phyloP scores from a whole-genome alignment of 2,888 invertebrate species.

The Seira ritae region DNA sequence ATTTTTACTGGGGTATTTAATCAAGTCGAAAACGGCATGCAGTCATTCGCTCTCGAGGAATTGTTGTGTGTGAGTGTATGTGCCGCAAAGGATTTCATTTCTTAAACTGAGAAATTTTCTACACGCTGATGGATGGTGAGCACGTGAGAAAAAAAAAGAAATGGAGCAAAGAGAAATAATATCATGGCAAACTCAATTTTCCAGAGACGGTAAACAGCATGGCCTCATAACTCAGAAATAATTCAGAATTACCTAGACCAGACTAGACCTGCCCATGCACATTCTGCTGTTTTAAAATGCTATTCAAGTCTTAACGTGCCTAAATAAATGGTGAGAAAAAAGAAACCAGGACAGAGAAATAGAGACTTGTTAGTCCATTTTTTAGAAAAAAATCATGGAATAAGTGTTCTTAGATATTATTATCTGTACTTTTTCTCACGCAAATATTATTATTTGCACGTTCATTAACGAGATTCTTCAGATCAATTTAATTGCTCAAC shows the following conservation, averaged over 20 bases:
- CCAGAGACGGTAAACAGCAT: not conserved
- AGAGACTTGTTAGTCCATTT: slow-evolving; percentile 1
- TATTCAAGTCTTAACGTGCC: slow-evolving; percentile 22
- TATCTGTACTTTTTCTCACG: not conserved
- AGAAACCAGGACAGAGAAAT: not conserved
- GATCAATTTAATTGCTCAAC: slow-evolving; percentile 19
- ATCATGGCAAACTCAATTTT: slow-evolving; percentile 17
- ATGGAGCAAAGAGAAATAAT: slow-evolving; percentile 12
- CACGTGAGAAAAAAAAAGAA: slow-evolving; percentile 56
- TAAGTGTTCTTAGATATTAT: not conserved
- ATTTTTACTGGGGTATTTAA: slow-evolving; percentile 54
- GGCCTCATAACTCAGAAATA: slow-evolving; percentile 10
- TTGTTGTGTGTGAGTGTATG: no score
- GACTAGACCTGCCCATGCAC: not conserved
- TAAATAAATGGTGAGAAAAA: slow-evolving; percentile 15
- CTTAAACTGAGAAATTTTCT: not conserved
- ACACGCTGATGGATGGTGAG: not conserved
- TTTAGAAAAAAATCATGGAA: slow-evolving; percentile 16
- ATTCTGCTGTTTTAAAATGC: no score
- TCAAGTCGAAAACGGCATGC: slow-evolving; percentile 52
- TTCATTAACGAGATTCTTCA: not conserved
- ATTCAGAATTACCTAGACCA: not conserved
- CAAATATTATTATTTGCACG: slow-evolving; percentile 5
- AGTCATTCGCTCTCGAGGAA: slow-evolving; percentile 26
- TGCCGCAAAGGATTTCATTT: slow-evolving; percentile 42